phyloP scores from a whole-genome alignment of 2,113 vertebrate genomes.

The Dicrurus megarhynchus region DNA sequence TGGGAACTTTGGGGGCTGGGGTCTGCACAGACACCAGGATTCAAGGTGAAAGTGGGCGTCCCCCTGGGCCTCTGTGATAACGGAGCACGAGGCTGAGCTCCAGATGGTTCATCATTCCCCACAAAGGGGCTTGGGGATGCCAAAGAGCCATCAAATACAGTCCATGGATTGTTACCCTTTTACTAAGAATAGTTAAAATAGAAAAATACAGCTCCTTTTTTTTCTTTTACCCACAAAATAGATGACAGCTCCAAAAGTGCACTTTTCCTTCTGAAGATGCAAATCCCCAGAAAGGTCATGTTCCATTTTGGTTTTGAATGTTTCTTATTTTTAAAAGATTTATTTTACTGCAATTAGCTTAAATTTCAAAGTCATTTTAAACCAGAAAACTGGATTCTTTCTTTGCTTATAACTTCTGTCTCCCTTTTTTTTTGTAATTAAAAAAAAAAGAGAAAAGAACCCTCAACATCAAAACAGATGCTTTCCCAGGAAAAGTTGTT shows the following conservation, averaged over 20 bases:
- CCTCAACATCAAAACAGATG: slow-evolving; percentile 34
- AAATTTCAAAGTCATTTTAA: slow-evolving; percentile 55
- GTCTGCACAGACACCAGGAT: fast-evolving
- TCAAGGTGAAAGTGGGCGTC: not conserved
- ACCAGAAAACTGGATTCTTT: not conserved
- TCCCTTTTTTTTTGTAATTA: not conserved
- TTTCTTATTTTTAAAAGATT: slow-evolving; percentile 47
- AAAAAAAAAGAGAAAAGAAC: not conserved
- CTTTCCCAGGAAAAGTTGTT: not conserved
- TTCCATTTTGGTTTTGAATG: slow-evolving; percentile 32
- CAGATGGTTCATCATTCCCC: not conserved
- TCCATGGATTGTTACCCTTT: not conserved
- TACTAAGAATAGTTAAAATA: not conserved
- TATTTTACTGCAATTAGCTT: slow-evolving; percentile 47
- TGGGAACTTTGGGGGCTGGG: not conserved
- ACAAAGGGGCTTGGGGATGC: not conserved
- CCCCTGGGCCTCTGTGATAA: fast-evolving
- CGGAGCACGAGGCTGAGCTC: not conserved
- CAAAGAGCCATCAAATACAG: not conserved
- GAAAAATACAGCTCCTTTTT: not conserved
- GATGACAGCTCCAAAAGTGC: not conserved
- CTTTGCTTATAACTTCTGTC: not conserved
- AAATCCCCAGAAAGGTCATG: slow-evolving; percentile 39
- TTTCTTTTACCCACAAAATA: not conserved
- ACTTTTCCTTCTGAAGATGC: slow-evolving; percentile 19